A percentile compares a stretch with the other conserved stretches of the same genome.
Conservation (phyloP, 1,140 invertebrate genomes). For the Cephus cinctus region DNA sequence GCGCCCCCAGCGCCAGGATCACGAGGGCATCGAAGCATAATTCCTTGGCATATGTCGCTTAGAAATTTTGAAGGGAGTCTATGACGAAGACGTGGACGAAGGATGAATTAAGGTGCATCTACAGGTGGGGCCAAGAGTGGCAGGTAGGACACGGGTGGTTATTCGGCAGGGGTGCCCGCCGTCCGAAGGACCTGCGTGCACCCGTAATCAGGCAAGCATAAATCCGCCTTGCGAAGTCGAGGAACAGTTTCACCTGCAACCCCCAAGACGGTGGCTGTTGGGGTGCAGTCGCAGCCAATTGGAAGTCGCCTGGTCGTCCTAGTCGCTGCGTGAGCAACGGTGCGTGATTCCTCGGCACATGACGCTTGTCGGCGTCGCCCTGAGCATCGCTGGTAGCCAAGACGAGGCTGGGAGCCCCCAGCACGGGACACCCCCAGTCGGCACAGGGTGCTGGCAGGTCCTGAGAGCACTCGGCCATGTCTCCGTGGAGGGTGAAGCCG, state of each 20-base stretch:
- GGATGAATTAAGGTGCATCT: no score
- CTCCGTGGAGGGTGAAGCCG: slow-evolving; percentile 40
- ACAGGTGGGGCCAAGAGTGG: no score
- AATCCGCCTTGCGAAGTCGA: slow-evolving; percentile 40
- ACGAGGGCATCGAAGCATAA: slow-evolving; percentile 38
- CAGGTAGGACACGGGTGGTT: no score
- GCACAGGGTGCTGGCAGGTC: slow-evolving; percentile 32
- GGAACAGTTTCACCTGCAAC: slow-evolving; percentile 48
- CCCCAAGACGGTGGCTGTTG: slow-evolving; percentile 46
- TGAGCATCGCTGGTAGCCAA: slow-evolving; percentile 18
- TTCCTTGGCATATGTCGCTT: slow-evolving; percentile 46
- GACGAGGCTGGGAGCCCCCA: not conserved
- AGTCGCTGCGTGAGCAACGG: slow-evolving; percentile 14
- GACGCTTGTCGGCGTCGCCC: slow-evolving; percentile 25
- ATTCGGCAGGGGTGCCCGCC: no score
- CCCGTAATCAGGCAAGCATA: slow-evolving; percentile 49
- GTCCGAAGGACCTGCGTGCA: slow-evolving; percentile 26
- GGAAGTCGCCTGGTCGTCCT: no score
- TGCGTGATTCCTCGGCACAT: slow-evolving; percentile 39
- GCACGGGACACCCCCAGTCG: no score
- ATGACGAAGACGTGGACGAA: no score
- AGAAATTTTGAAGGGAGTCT: no score
- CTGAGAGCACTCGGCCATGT: slow-evolving; percentile 46
- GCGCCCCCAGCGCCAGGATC: slow-evolving; percentile 36
- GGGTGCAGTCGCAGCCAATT: no score